Evolutionary conservation across 2,797 vertebrate species (phyloP), one percentile per base, ranked within the genome.

Genomic region (Menidia menidia): DNA sequence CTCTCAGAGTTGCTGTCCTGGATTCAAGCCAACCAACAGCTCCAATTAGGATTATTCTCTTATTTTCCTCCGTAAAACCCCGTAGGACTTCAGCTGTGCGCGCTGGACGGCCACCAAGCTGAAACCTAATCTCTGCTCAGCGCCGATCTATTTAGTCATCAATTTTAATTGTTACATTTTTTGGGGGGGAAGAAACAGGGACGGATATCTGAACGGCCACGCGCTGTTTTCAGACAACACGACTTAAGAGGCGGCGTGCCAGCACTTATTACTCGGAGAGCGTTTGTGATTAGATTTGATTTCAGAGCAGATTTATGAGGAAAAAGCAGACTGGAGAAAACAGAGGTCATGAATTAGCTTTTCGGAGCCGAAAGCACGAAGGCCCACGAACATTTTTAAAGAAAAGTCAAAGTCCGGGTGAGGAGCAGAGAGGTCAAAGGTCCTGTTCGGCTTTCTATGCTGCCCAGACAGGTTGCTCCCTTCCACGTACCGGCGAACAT

Each of bases 401-500:
- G 25, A 25, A 25, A 25, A 25, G 25, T 25, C 25, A 25, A 25
- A 25, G 25, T 39, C 35, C 5, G 9, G 35, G 35, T 39, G 35
- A 39, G 35, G 35, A 5, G 5, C 35, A 39, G 35, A 39, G 35
- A 39, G 9, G 35, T 39, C 9, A 39, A 39, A 39, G 7, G 7
- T 39, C 35, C 35, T 6, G 35, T 39, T 39, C 35, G 10, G 35
- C 35, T 39, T 10, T 10, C 35, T 7, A 39, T 39, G 7, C 10
- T 39, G 35, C 35, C 35, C 35, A 39, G 10, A 7, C 7, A 39
- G 35, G 8, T 39, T 7, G 2, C 10, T 39, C 35, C 7, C n/a
- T 4, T 4, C 4, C 4, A 58, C 71, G 68, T 92, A 97, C 97
- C 96, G 0, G 93, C 87, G 65, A 98, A 99, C 84, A 95, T 93